Conservation (phyloP, 1,140 invertebrate genomes). For the Panulirus ornatus region DNA sequence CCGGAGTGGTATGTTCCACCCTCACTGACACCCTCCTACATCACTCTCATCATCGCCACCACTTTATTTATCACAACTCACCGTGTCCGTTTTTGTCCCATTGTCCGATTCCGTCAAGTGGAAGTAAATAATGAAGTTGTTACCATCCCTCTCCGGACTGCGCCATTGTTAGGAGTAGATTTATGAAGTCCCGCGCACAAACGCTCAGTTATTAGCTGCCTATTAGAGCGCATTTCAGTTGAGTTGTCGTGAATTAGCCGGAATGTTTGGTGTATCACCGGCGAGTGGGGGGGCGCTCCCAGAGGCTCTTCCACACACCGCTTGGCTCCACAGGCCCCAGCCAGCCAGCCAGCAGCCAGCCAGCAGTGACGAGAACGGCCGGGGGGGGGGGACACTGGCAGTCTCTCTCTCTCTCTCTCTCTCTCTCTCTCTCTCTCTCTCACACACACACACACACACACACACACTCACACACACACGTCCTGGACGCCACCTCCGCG, state of each 20-base stretch:
- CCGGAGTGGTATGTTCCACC: too few relatives aligned
- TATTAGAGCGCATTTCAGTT: constrained; percentile 71
- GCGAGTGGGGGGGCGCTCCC: neutral
- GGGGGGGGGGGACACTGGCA: neutral
- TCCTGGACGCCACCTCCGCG: neutral
- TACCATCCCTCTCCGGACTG: constrained; percentile 29
- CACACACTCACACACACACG: neutral
- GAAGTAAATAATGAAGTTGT: constrained; percentile 72
- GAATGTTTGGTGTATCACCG: constrained; percentile 56
- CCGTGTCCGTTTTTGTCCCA: constrained; percentile 63
- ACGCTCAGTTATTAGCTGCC: constrained; percentile 70
- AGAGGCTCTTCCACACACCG: too few relatives aligned
- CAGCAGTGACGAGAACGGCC: neutral
- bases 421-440: neutral
- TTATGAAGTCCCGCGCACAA: constrained; percentile 70
- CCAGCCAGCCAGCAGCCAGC: neutral
- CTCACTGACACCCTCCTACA: constrained; percentile 52
- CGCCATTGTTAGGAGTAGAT: constrained; percentile 55
- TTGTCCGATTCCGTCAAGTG: constrained; percentile 66
- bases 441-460: too few relatives aligned
- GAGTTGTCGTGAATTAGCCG: constrained; percentile 67
- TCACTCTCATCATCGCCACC: constrained; percentile 59
- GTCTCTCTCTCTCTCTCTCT: neutral
- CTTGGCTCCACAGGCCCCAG: neutral
- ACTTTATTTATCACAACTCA: constrained; percentile 68